phyloP scores from a whole-genome alignment of 2,888 invertebrate genomes.

The Pseudoips prasinana region DNA sequence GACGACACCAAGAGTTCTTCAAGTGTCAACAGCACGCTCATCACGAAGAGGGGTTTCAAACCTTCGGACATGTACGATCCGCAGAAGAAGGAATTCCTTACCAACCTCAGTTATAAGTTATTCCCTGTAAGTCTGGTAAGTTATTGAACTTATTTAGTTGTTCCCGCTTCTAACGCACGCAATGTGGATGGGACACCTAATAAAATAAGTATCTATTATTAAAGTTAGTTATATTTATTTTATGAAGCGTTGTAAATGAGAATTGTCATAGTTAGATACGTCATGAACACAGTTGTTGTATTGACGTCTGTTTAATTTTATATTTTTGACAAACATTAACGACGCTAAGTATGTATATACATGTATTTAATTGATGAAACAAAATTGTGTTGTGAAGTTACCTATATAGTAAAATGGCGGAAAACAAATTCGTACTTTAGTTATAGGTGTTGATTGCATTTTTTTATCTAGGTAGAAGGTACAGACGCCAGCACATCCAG shows the following conservation, averaged over 20 bases:
- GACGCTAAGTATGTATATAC: slow-evolving; percentile 12
- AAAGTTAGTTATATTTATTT: slow-evolving; percentile 20
- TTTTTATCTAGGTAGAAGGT: no score
- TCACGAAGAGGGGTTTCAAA: slow-evolving; percentile 89
- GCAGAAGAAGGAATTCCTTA: slow-evolving; percentile 89
- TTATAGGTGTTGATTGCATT: no score
- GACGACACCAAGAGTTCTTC: slow-evolving; percentile 75
- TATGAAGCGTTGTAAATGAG: slow-evolving; percentile 11
- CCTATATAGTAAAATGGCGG: no score
- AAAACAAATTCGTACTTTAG: no score
- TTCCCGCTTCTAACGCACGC: slow-evolving; percentile 59
- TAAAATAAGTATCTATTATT: slow-evolving; percentile 36
- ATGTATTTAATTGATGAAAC: no score
- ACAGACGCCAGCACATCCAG: no score
- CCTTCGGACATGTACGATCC: slow-evolving; percentile 94
- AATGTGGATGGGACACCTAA: slow-evolving; percentile 48
- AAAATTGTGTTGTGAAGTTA: slow-evolving; percentile 21
- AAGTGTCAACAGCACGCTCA: slow-evolving; percentile 82
- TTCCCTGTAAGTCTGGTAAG: slow-evolving; percentile 92
- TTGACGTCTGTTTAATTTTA: no score
- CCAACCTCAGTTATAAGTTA: slow-evolving; percentile 90
- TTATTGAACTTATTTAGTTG: slow-evolving; percentile 43
- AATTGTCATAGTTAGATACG: background rate
- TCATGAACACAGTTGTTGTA: no score
- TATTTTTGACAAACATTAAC: slow-evolving; percentile 8